Evolutionary conservation across 1,140 invertebrate species (phyloP), one percentile per base, ranked within the genome.

Genomic region (Planococcus citri): DNA sequence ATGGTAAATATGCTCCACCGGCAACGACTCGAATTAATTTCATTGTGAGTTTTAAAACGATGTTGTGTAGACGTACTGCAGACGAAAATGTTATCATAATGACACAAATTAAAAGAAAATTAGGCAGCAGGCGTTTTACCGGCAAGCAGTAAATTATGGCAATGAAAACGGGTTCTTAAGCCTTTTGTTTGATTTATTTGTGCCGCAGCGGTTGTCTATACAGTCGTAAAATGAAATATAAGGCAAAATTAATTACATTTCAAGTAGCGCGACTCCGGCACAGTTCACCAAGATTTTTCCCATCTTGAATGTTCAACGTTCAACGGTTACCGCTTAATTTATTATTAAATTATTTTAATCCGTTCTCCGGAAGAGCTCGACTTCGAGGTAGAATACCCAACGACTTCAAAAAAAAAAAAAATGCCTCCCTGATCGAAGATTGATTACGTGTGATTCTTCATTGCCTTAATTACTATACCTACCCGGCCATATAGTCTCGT

Each of bases 321-420:
- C 17, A 2, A 17, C 6, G 41, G 41, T 51, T 51, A 51, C 2
- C 17, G 41, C 41, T 14, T 51, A 51, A 51, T 51, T 51, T 51
- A 51, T 51, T 51, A 51, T 51, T 51, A 51, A 51, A 51, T 51
- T 51, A 51, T 51, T 51, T 51, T 51, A 51, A 51, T 51, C n/a
- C 41, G 17, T 51, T 51, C 6, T 51, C 3, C 4, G n/a, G n/a
- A n/a, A n/a, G n/a, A n/a, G n/a, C n/a, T n/a, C n/a, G n/a, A n/a
- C n/a, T 17, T n/a, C 41, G 41, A 14, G 12, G 41, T 51, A 20
- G 17, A 51, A 51, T 51, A 9, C 4, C 41, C 10, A 51, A 9
- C 17, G 33, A 8, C 14, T 6, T 14, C 6, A 37, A 51, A 3
- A 51, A 9, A 20, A 9, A 51, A 51, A 51, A 51, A 51, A 51